Percentiles rank a stretch among this genome's conserved stretches.
These are phyloP conservation scores for Sinonovacula constricta DNA, from an alignment of 1,140 invertebrate genomes.

Conservation along the genomic window DNA sequence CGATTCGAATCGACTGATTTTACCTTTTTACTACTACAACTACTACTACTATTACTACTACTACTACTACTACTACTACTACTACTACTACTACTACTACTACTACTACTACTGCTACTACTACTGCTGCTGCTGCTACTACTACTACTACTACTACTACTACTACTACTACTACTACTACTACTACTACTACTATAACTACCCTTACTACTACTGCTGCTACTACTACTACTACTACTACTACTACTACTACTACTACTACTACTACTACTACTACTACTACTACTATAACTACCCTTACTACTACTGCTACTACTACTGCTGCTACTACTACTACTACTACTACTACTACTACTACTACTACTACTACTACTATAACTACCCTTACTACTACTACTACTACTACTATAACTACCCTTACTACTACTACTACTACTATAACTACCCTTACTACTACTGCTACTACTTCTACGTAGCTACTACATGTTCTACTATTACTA, in stretches of 20 bases:
- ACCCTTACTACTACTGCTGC: conserved; percentile 29
- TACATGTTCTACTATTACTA: too few species aligned
- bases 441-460: conserved; percentile 29
- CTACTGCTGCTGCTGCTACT: conserved; percentile 49
- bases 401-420: too few species aligned
- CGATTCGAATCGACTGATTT: too few species aligned
- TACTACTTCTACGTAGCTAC: conserved; percentile 38
- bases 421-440: too few species aligned
- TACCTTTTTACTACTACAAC: conserved; percentile 44
- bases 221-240: conserved; percentile 13
- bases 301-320: conserved; percentile 48
- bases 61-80: conserved; percentile 54
- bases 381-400: too few species aligned
- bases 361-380: too few species aligned
- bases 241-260: not conserved
- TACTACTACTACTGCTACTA: conserved; percentile 54
- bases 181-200: conserved; percentile 1
- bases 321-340: conserved; percentile 45
- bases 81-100: conserved; percentile 54
- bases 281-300: too few species aligned
- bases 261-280: conserved; percentile 27
- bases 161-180: conserved; percentile 44
- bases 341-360: conserved; percentile 51
- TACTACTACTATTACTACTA: conserved; percentile 53
- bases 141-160: conserved; percentile 37